Evolutionary conservation across 1,140 invertebrate genomes (phyloP).

Genomic region (Bombus picipes): DNA sequence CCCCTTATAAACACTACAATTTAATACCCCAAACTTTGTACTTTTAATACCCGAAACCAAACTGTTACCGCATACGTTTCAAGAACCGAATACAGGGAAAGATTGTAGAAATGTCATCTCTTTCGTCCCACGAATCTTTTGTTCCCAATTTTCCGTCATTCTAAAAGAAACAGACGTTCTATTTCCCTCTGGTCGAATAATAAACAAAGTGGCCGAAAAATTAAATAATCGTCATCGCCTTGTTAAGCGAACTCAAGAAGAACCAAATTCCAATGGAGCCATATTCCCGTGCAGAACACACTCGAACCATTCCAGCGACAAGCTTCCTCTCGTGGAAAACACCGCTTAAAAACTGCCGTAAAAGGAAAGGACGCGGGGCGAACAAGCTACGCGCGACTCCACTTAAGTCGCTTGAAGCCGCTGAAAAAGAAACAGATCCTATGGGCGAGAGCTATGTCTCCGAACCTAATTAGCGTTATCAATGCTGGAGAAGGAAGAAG

Average conservation of each 20-base stretch:
- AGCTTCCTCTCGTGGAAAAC: constrained; percentile 20
- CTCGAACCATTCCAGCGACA: not conserved
- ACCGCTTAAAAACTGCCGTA: constrained; percentile 4
- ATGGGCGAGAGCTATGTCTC: constrained; percentile 12
- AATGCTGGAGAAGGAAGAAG: constrained; percentile 12
- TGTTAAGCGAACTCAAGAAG: not conserved
- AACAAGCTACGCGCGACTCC: constrained; percentile 30
- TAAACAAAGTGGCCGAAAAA: not conserved
- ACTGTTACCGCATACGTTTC: not conserved
- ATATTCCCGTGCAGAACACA: constrained; percentile 29
- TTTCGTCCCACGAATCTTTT: not conserved
- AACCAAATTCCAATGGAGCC: not conserved
- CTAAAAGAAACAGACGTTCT: not conserved
- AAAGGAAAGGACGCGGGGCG: constrained; percentile 8
- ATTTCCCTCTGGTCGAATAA: not conserved
- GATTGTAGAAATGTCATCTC: not conserved
- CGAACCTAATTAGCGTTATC: constrained; percentile 65
- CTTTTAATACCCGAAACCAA: constrained; percentile 19
- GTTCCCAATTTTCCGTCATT: not conserved
- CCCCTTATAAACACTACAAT: constrained; percentile 46
- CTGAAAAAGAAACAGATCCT: constrained; percentile 30
- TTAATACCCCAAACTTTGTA: constrained; percentile 8
- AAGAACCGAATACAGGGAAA: not conserved
- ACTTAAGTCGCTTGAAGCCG: constrained; percentile 36
- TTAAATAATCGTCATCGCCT: not conserved